phyloP scores from a whole-genome alignment of 2,888 invertebrate genomes.

The Leucoma salicis region DNA sequence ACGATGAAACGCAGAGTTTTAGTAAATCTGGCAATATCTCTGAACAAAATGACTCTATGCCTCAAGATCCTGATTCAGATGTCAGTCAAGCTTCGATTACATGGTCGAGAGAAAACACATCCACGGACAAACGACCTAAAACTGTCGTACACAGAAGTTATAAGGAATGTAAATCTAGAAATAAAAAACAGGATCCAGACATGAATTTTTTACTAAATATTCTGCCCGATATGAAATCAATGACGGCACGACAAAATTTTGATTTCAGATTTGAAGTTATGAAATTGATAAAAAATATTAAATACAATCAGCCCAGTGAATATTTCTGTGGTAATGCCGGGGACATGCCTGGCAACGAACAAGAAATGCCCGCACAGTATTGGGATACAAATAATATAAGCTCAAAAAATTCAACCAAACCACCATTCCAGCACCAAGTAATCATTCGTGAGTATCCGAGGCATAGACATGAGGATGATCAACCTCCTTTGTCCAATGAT shows the following conservation, averaged over 20 bases:
- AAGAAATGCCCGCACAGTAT: conserved; percentile 6
- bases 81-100: conserved; percentile 9
- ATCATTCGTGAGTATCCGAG: conserved; percentile 12
- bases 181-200: conserved; percentile 18
- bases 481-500: conserved; percentile 15
- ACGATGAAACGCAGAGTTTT: conserved; percentile 2
- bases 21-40: conserved; percentile 1
- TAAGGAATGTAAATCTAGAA: background rate
- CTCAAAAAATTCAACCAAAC: conserved; percentile 9
- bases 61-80: conserved; percentile 8
- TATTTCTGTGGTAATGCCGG: conserved; percentile 10
- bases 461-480: conserved; percentile 4
- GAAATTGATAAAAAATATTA: conserved; percentile 29
- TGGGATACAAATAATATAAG: conserved; percentile 9
- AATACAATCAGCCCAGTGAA: conserved; percentile 21
- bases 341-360: conserved; percentile 2
- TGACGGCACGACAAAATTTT: conserved; percentile 26
- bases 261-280: conserved; percentile 33
- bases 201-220: conserved; percentile 28
- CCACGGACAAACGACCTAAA: background rate
- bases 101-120: conserved; percentile 2
- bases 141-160: background rate
- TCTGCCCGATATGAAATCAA: conserved; percentile 31
- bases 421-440: conserved; percentile 9
- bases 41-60: conserved; percentile 4